phyloP scores from a whole-genome alignment of 2,797 vertebrate genomes.

The Sarcoramphus papa region DNA sequence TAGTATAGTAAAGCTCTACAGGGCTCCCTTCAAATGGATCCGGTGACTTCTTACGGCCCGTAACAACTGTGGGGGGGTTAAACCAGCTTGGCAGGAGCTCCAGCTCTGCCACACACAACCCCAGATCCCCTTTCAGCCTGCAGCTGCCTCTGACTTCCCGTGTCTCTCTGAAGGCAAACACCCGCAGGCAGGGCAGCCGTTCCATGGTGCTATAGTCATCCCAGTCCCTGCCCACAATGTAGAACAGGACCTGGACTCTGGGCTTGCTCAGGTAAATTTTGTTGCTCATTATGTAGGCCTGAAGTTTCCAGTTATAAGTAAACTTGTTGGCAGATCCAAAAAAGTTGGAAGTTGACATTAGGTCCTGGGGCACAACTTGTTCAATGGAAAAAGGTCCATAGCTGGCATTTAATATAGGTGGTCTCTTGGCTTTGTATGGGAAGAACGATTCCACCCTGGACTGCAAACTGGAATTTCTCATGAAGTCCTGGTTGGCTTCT shows the following conservation, averaged over 20 bases:
- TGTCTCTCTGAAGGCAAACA: constrained; percentile 89
- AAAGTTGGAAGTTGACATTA: constrained; percentile 72
- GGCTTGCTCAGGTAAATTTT: constrained; percentile 81
- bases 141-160: constrained; percentile 86
- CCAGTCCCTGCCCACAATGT: constrained; percentile 87
- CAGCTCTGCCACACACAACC: constrained; percentile 86
- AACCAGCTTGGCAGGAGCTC: constrained; percentile 84
- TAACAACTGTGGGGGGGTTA: constrained; percentile 70
- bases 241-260: constrained; percentile 87
- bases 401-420: constrained; percentile 83
- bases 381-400: constrained; percentile 87
- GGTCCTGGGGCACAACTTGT: constrained; percentile 81
- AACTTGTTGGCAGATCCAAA: constrained; percentile 78
- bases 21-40: constrained; percentile 78
- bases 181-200: constrained; percentile 84
- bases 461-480: constrained; percentile 89
- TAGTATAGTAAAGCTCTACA: constrained; percentile 86
- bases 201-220: constrained; percentile 69
- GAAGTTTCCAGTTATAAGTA: constrained; percentile 85
- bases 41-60: constrained; percentile 74
- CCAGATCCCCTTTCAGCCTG: constrained; percentile 77
- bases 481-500: constrained; percentile 85
- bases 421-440: constrained; percentile 81
- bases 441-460: constrained; percentile 88
- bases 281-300: constrained; percentile 81